A percentile compares a stretch with the other conserved stretches of the same genome.
These are phyloP conservation scores for Drosophila nebulosa DNA, from an alignment of 1,140 invertebrate species.

Conservation along the genomic window DNA sequence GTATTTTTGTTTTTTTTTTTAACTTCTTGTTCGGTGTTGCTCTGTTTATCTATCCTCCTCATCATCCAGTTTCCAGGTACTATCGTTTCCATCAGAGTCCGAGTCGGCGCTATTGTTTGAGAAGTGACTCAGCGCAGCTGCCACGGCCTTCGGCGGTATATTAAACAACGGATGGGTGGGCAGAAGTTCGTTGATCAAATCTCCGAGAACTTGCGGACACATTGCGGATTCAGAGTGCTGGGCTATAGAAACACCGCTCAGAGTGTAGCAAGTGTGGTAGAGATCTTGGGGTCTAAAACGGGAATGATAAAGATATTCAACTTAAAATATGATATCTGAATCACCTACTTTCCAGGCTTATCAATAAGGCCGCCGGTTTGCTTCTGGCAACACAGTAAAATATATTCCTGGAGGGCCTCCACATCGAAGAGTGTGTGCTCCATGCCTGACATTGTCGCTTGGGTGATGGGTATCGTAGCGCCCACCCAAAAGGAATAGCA, in stretches of 20 bases:
- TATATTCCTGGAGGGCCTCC: conserved; percentile 95
- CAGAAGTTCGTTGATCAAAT: conserved; percentile 84
- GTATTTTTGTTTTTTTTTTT: not conserved
- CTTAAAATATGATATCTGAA: too few relatives aligned
- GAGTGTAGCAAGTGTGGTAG: conserved; percentile 98
- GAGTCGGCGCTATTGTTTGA: conserved; percentile 27
- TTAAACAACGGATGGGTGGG: conserved; percentile 87
- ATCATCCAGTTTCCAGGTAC: conserved; percentile 7
- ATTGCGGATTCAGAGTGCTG: conserved; percentile 88
- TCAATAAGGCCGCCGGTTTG: conserved; percentile 95
- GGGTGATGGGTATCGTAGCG: conserved; percentile 91
- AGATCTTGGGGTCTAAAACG: conserved; percentile 89
- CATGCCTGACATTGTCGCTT: conserved; percentile 82
- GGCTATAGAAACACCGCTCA: conserved; percentile 96
- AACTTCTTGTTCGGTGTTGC: not conserved
- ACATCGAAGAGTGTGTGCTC: conserved; percentile 87
- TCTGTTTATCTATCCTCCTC: conserved; percentile 9
- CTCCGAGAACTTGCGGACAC: conserved; percentile 83
- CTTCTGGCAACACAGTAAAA: conserved; percentile 95
- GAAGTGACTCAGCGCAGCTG: conserved; percentile 56
- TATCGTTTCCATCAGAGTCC: conserved; percentile 14
- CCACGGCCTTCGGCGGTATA: conserved; percentile 81
- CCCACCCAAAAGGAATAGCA: conserved; percentile 99
- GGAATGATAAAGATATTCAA: not conserved
- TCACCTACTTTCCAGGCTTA: conserved; percentile 95